Base-by-base conservation (phyloP, 2,797 vertebrate species). In the Ataeniobius toweri region DNA sequence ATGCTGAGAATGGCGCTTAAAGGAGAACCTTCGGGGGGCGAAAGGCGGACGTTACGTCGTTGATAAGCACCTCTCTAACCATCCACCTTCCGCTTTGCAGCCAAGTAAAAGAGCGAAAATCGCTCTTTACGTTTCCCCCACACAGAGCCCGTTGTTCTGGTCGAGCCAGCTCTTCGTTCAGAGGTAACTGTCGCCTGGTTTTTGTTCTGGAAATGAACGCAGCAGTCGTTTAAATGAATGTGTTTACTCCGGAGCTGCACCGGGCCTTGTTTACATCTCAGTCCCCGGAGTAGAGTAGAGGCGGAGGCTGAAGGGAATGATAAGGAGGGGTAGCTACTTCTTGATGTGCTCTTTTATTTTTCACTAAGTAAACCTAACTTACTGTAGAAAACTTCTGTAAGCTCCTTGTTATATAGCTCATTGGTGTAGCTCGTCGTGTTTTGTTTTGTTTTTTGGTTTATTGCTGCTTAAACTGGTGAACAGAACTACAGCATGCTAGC, bases 221-320 rank as follows among this genome's bases (percentile, higher is more conserved):
- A 16, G 24, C 8, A 36, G 59, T 48, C 31, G 72, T 50, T 53
- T 59, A 51, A 76, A 83, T 82, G 26, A 69, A 50, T 48, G 1
- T 39, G 79, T 86, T 86, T 71, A 75, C 71, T 82, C 24, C 59
- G 9, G 76, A 74, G 83, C 78, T 71, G 77, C 77, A 61, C 75
- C 79, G 74, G 96, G 96, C 97, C 95, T 95, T 96, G 96, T 96
- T 96, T 96, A 96, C 95, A 94, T 93, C 80, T 80, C 84, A 80
- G 87, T 90, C 95, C 92, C 79, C 92, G 93, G 85, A 50, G 89
- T 93, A 76, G 79, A 93, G 92, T 95, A 83, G 85, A 89, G 85
- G 87, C 78, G 80, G 81, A 46, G 86, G 83, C 79, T 73, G 51
- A 80, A 67, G 31, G 73, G 55, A 65, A n/a, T 68, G 79, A 58